Percentiles rank a stretch among this genome's conserved stretches.
Conservation (phyloP, 2,797 vertebrate genomes). For the Platyrinchus mystaceus region DNA sequence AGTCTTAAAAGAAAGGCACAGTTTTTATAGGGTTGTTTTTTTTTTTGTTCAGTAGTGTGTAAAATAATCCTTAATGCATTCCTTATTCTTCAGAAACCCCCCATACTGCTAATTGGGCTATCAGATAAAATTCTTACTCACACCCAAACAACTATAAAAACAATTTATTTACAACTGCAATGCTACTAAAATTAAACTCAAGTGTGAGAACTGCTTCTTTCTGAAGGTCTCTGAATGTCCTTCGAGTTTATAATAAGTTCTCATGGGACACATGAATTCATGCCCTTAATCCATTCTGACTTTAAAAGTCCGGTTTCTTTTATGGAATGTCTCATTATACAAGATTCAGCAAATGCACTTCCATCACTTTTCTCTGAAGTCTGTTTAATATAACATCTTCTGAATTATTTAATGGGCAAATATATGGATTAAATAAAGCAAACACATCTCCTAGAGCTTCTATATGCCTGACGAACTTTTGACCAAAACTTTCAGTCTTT, state of each 20-base stretch:
- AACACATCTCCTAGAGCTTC: constrained; percentile 12
- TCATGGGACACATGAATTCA: constrained; percentile 60
- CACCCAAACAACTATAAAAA: background rate
- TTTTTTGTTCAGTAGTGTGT: background rate
- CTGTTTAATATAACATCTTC: constrained; percentile 55
- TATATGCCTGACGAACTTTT: background rate
- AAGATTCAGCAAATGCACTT: constrained; percentile 51
- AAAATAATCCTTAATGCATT: background rate
- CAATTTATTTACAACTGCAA: constrained; percentile 16
- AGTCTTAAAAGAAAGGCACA: background rate
- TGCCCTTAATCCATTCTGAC: constrained; percentile 63
- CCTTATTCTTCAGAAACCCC: background rate
- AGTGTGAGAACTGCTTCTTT: background rate
- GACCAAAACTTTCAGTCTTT: background rate
- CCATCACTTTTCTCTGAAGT: constrained; percentile 52
- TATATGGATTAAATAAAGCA: constrained; percentile 59
- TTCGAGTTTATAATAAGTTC: constrained; percentile 61
- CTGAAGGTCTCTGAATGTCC: constrained; percentile 48
- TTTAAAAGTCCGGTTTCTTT: constrained; percentile 58
- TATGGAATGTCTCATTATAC: constrained; percentile 49
- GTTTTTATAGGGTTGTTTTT: background rate
- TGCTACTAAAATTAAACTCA: constrained; percentile 23
- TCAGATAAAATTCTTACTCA: background rate
- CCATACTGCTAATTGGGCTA: background rate
- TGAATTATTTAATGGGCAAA: constrained; percentile 69